These are phyloP conservation scores for Byasa hedistus DNA, from an alignment of 2,888 invertebrate genomes.

Conservation along the genomic window DNA sequence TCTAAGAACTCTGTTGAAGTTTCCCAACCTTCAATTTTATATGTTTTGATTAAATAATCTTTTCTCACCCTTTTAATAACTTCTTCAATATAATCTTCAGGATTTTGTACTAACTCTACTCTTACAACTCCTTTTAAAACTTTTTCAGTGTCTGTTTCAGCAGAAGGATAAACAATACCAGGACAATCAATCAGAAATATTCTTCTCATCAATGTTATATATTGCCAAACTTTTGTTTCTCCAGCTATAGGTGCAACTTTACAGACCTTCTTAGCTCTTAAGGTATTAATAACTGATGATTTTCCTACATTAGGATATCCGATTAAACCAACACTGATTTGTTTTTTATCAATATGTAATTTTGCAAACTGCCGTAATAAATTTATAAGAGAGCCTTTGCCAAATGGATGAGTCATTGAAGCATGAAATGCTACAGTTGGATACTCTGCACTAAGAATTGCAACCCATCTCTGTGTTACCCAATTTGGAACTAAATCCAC, in stretches of 20 bases:
- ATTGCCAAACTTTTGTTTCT: slow-evolving; percentile 99
- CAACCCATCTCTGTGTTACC: slow-evolving; percentile 99
- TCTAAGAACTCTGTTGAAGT: slow-evolving; percentile 93
- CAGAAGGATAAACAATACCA: slow-evolving; percentile 98
- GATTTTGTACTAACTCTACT: slow-evolving; percentile 95
- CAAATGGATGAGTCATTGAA: slow-evolving; percentile 98
- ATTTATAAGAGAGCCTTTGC: slow-evolving; percentile 97
- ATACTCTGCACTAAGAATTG: slow-evolving; percentile 94
- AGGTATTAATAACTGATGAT: slow-evolving; percentile 98
- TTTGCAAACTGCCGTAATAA: slow-evolving; percentile 96
- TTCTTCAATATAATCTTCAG: slow-evolving; percentile 95
- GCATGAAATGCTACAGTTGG: slow-evolving; percentile 99
- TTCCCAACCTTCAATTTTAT: slow-evolving; percentile 90
- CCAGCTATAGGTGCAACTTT: slow-evolving; percentile 99
- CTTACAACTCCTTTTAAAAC: slow-evolving; percentile 98
- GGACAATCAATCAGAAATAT: slow-evolving; percentile 99
- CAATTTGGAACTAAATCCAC: slow-evolving; percentile 97
- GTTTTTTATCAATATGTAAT: slow-evolving; percentile 96
- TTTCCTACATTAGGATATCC: slow-evolving; percentile 99
- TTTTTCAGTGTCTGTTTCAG: slow-evolving; percentile 96
- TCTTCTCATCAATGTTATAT: slow-evolving; percentile 97
- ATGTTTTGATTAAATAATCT: slow-evolving; percentile 94
- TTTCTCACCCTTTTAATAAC: slow-evolving; percentile 92
- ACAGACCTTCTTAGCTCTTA: slow-evolving; percentile 98
- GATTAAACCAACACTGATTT: slow-evolving; percentile 99